Conservation (phyloP, 2,797 vertebrate genomes). For the Mormyrus hasselquistii region DNA sequence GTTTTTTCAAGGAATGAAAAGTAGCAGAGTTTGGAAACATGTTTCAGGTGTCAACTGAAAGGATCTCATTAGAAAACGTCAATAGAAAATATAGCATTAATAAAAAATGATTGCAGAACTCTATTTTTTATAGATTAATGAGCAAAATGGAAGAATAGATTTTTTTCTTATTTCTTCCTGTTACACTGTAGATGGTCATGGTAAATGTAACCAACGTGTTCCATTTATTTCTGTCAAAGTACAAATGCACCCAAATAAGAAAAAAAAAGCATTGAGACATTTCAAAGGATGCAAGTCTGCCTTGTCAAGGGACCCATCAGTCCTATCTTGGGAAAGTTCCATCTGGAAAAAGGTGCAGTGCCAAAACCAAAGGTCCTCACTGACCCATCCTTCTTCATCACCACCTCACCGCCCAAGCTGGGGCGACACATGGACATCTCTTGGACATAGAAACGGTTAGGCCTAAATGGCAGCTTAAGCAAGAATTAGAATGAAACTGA, state of each 20-base stretch:
- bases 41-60: not conserved
- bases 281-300: not conserved
- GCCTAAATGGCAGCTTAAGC: not conserved
- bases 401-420: too few species aligned
- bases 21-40: not conserved
- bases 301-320: not conserved
- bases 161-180: not conserved
- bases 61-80: not conserved
- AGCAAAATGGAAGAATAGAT: constrained; percentile 2
- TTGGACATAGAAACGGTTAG: not conserved
- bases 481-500: not conserved
- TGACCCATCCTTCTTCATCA: not conserved
- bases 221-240: not conserved
- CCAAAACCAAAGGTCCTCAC: not conserved
- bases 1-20: not conserved
- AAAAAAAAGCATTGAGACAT: not conserved
- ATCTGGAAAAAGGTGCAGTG: not conserved
- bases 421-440: not conserved
- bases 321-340: not conserved
- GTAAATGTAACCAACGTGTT: not conserved
- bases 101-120: not conserved
- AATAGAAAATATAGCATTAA: not conserved
- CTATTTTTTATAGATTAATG: not conserved
- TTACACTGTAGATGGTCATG: not conserved
- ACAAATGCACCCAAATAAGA: not conserved